These are phyloP conservation scores for Aselliscus stoliczkanus DNA, from an alignment of 2,797 vertebrate species.

Conservation along the genomic window DNA sequence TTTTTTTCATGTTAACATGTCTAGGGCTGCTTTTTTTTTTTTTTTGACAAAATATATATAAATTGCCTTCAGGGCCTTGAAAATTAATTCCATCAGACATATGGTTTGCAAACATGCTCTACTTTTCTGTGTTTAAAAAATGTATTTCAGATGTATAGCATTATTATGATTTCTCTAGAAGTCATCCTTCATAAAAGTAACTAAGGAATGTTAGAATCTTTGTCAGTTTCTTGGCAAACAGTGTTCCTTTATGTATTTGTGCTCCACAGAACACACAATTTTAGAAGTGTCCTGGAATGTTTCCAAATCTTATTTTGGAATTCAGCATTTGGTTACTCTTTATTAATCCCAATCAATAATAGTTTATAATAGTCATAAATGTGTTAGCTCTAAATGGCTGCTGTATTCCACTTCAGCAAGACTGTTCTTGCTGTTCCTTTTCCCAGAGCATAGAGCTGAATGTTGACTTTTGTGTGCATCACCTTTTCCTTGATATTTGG, in stretches of 20 bases:
- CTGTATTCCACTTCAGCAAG: neutral
- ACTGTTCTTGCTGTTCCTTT: neutral
- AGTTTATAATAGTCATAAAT: slow-evolving; percentile 48
- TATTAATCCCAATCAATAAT: slow-evolving; percentile 54
- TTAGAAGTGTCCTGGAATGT: slow-evolving; percentile 46
- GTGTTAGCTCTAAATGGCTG: slow-evolving; percentile 32
- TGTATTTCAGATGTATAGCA: slow-evolving; percentile 53
- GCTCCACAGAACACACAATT: slow-evolving; percentile 40
- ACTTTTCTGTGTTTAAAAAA: slow-evolving; percentile 49
- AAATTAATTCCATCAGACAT: slow-evolving; percentile 31
- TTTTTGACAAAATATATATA: neutral
- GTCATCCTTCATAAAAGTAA: neutral
- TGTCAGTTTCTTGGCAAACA: slow-evolving; percentile 65
- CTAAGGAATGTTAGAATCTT: slow-evolving; percentile 38
- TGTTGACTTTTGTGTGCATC: neutral
- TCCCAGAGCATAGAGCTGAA: neutral
- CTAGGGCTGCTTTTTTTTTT: neutral
- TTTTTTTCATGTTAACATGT: neutral
- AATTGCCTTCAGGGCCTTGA: slow-evolving; percentile 26
- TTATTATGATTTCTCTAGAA: slow-evolving; percentile 31
- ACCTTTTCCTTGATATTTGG: neutral
- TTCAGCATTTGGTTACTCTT: slow-evolving; percentile 33
- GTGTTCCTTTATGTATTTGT: slow-evolving; percentile 42
- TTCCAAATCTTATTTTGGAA: slow-evolving; percentile 61
- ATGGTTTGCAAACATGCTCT: slow-evolving; percentile 38